Conservation (phyloP, 2,888 invertebrate species). For the Lepidocyrtinus sp. region DNA sequence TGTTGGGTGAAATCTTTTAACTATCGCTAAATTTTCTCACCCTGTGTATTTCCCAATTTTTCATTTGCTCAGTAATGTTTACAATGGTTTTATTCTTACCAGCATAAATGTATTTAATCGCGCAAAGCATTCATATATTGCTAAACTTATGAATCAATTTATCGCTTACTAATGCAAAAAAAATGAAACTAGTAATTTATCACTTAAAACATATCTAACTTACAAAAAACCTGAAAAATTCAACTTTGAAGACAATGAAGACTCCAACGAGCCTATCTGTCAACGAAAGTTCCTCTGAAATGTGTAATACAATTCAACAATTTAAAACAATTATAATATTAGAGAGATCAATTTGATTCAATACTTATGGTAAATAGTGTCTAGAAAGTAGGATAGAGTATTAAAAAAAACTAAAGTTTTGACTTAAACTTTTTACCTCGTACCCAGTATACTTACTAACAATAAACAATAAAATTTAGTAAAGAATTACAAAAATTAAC, state of each 20-base stretch:
- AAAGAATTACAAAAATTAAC: too few species aligned
- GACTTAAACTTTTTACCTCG: constrained; percentile 42
- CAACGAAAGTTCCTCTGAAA: constrained; percentile 70
- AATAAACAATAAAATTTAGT: too few species aligned
- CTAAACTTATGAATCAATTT: neutral
- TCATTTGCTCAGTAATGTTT: neutral
- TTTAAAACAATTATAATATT: constrained; percentile 23
- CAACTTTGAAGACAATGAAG: constrained; percentile 60
- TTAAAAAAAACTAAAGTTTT: neutral
- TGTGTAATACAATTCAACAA: constrained; percentile 57
- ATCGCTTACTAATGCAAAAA: neutral
- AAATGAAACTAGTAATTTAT: too few species aligned
- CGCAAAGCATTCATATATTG: neutral
- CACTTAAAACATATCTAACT: neutral
- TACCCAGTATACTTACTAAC: constrained; percentile 47
- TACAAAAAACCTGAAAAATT: constrained; percentile 37
- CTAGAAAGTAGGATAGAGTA: neutral
- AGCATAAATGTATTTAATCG: neutral
- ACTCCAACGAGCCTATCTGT: constrained; percentile 54
- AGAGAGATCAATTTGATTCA: neutral
- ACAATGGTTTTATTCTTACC: too few species aligned
- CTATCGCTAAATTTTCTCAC: neutral
- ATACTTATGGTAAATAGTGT: constrained; percentile 9
- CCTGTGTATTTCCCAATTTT: neutral
- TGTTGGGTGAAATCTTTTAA: constrained; percentile 36